Base-by-base conservation (phyloP, 2,797 vertebrate genomes). In the Sebastes hopkinsi region DNA sequence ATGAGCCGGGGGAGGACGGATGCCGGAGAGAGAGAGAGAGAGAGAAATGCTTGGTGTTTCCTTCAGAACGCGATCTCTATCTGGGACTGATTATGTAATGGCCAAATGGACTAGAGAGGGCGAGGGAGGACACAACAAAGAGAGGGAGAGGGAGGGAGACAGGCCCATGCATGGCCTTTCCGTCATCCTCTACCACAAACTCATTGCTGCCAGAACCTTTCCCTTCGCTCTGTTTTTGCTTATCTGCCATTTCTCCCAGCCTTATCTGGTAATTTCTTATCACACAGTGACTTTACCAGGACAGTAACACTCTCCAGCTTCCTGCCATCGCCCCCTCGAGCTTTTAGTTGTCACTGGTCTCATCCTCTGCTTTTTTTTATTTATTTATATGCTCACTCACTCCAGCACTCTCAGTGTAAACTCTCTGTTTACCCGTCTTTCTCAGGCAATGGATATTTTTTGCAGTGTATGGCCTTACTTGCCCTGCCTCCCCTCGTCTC, bases 51-150 rank as follows among this genome's bases (percentile, higher is more conserved):
- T 54, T 59, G 68, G 87, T 66, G 84, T 90, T 92, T 91, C 87
- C 87, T 92, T 72, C 74, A 74, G 80, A 86, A 85, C 83, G 74
- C 8, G 3, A 84, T 91, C 75, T 83, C 66, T 82, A 89, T 92
- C 92, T 76, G 79, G 62, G 83, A 60, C 62, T 72, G 75, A 79
- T 94, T 93, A 93, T 89, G 87, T 89, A 94, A 94, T 79, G 75
- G 42, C 90, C 81, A 77, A 87, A 86, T 89, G 74, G 79, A 83
- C 81, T 60, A 74, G 50, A 82, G 71, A 88, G 86, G 68, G 61
- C 16, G 58, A 86, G 79, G 67, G 86, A 87, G 84, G 87, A 85
- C 76, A 76, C 61, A 82, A 23, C 20, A 32, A 76, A 13, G 38
- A 8, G 38, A 22, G 50, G 29, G 42, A 20, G 38, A 8, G 38